A percentile compares a stretch with the other conserved stretches of the same genome.
phyloP scores from a whole-genome alignment of 2,888 invertebrate species.

The Euclidia mi region DNA sequence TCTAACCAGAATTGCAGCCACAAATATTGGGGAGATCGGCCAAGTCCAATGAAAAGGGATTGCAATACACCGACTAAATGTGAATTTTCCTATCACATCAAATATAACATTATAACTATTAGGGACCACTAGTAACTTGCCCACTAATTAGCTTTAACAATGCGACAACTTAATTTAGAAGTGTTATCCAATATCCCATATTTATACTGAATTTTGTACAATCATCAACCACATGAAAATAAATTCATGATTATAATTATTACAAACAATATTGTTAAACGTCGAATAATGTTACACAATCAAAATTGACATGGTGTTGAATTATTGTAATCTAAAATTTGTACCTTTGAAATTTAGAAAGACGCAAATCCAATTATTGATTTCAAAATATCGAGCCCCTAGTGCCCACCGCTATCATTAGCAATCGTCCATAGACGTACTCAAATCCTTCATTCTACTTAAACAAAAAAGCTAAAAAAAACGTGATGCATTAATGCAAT shows the following conservation, averaged over 20 bases:
- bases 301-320: conserved; percentile 68
- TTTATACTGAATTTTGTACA: conserved; percentile 73
- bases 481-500: conserved; percentile 88
- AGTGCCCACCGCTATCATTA: conserved; percentile 60
- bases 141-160: conserved; percentile 83
- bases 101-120: conserved; percentile 84
- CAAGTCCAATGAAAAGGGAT: conserved; percentile 71
- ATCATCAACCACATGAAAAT: conserved; percentile 59
- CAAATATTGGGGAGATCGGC: conserved; percentile 76
- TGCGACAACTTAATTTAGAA: conserved; percentile 81
- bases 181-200: conserved; percentile 70
- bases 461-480: conserved; percentile 78
- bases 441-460: conserved; percentile 70
- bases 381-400: conserved; percentile 66
- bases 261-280: conserved; percentile 55
- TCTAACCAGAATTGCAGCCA: conserved; percentile 63
- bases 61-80: conserved; percentile 84
- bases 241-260: conserved; percentile 43
- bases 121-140: conserved; percentile 75
- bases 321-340: conserved; percentile 79
- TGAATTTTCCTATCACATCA: conserved; percentile 82
- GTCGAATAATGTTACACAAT: conserved; percentile 54
- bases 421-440: conserved; percentile 68
- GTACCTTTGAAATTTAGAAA: conserved; percentile 80
- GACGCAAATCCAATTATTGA: conserved; percentile 73